Percentiles rank a stretch among this genome's conserved stretches.
Evolutionary conservation across 2,888 invertebrate species (phyloP).

Genomic region (Plagodis pulveraria): DNA sequence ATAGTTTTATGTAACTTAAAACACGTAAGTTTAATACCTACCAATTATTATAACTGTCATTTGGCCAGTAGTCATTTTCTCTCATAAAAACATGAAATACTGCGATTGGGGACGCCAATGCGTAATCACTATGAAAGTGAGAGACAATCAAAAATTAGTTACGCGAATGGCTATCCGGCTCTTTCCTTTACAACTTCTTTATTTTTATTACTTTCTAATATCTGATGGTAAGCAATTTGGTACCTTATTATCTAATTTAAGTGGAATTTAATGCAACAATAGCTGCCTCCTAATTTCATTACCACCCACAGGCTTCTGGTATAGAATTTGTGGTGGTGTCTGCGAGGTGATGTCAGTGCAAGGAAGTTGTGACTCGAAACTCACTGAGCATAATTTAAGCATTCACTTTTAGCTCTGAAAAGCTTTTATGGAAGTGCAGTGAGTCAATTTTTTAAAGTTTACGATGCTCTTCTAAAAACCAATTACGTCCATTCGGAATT

Average conservation of each 20-base stretch:
- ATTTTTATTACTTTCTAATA: constrained; percentile 52
- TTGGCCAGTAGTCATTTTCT: constrained; percentile 8
- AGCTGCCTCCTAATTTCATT: constrained; percentile 76
- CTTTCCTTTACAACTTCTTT: constrained; percentile 37
- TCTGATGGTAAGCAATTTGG: constrained; percentile 50
- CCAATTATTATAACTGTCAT: background rate
- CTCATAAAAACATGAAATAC: constrained; percentile 15
- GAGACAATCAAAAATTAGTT: constrained; percentile 46
- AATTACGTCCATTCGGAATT: too few species aligned
- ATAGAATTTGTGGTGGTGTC: constrained; percentile 12
- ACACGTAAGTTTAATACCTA: background rate
- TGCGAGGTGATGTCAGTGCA: constrained; percentile 20
- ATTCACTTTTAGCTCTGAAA: too few species aligned
- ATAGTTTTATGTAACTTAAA: too few species aligned
- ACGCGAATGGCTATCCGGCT: constrained; percentile 34
- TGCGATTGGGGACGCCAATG: constrained; percentile 20
- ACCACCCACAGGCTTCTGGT: constrained; percentile 67
- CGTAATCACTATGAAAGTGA: constrained; percentile 45
- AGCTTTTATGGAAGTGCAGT: too few species aligned
- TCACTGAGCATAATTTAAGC: constrained; percentile 1
- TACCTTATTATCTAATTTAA: constrained; percentile 68
- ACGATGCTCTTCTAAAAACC: too few species aligned
- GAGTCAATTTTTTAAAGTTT: too few species aligned
- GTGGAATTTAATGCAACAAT: constrained; percentile 78
- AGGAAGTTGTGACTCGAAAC: constrained; percentile 15